Base-by-base conservation (phyloP, 2,888 invertebrate genomes). In the Scaptomyza reducta region DNA sequence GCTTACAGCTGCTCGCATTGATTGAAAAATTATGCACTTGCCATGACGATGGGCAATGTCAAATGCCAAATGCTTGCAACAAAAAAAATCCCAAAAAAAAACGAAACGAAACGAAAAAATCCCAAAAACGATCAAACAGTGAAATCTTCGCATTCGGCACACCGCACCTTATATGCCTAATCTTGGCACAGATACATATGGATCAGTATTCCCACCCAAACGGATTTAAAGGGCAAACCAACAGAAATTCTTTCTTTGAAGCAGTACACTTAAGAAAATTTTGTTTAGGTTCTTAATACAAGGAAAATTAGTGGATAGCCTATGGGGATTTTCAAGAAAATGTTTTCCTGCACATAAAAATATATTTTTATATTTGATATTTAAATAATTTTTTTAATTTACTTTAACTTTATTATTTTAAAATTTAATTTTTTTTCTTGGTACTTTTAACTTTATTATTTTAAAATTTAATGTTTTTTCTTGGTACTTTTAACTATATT, bases 1-100 rank as follows among this genome's bases (percentile, higher is more conserved):
- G 82, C 59, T 88, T 83, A 88, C 88, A 88, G 88, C 87, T 83
- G 88, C 82, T 86, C 67, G 87, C 81, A 83, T 88, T 84, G 83
- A 84, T 84, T 84, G 83, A 84, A 84, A 84, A 84, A 84, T 84
- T 84, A 84, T 84, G 83, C 83, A 84, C 83, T 84, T 84, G 83
- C 88, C 84, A 88, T 79, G 83, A 75, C 81, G 82, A 74, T 85
- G 88, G 87, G 80, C 85, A 84, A 77, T 74, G 74, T 87, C 85
- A 81, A 87, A 87, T 70, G 81, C 73, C 85, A 81, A 74, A 77
- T 61, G 58, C 59, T 47, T 49, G 11, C 29, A 70, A 63, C 58
- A 38, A 68, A 66, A 63, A 61, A 66, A 62, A 62, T 40, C 42
- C 11, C 13, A 35, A 35, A 13, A 7, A 11, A 11, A n/a, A 45